phyloP scores from a whole-genome alignment of 2,797 vertebrate genomes.

The Danionella dracula region DNA sequence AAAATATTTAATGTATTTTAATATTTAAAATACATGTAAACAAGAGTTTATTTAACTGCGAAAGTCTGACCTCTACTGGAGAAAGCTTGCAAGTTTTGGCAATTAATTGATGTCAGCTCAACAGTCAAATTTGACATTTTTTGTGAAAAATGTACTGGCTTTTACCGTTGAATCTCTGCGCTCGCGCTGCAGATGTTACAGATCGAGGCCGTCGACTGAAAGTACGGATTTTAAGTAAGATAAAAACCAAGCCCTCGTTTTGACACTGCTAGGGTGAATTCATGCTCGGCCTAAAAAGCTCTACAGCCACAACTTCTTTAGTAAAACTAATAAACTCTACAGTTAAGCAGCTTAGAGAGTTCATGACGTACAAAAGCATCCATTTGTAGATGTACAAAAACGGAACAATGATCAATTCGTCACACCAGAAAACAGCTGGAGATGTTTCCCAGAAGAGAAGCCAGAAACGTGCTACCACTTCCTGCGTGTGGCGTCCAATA shows the following conservation, averaged over 20 bases:
- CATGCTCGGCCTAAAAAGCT: background rate
- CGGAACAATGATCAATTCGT: slow-evolving; percentile 46
- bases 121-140: no score
- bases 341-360: slow-evolving; percentile 17
- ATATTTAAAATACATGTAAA: no score
- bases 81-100: no score
- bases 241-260: slow-evolving; percentile 17
- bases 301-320: background rate
- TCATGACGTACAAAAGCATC: slow-evolving; percentile 45
- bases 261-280: background rate
- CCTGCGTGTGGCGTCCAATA: background rate
- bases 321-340: background rate
- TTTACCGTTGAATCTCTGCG: slow-evolving; percentile 18
- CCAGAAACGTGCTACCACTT: background rate
- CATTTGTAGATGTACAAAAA: slow-evolving; percentile 34
- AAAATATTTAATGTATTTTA: no score
- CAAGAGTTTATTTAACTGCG: no score
- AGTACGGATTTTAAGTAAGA: slow-evolving; percentile 1
- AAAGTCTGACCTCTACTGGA: no score
- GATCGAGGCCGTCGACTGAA: slow-evolving; percentile 26
- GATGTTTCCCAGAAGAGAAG: background rate
- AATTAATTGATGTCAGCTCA: no score
- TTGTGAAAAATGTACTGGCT: slow-evolving; percentile 5
- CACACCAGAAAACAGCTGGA: slow-evolving; percentile 21
- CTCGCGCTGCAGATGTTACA: slow-evolving; percentile 2